Conservation (phyloP, 2,113 vertebrate genomes). For the Octodon degus region DNA sequence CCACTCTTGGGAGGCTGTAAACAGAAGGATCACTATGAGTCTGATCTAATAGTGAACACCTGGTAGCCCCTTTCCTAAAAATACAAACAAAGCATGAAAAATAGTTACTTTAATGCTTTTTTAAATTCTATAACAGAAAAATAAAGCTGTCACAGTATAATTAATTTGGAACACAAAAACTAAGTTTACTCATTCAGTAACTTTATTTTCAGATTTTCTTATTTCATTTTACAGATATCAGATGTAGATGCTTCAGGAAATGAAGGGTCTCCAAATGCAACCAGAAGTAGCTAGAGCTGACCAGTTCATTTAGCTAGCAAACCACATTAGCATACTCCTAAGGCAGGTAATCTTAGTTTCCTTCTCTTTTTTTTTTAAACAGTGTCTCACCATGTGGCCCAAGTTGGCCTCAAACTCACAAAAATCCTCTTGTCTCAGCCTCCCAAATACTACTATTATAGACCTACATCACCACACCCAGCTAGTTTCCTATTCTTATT, state of each 20-base stretch:
- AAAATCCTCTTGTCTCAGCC: not conserved
- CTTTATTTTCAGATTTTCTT: slow-evolving; percentile 52
- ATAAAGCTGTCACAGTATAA: not conserved
- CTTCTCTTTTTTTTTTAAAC: not conserved
- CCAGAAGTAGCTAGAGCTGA: not conserved
- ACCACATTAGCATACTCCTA: not conserved
- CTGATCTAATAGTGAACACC: too few species aligned
- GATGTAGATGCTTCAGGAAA: not conserved
- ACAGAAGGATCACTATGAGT: too few species aligned
- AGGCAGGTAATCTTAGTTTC: not conserved
- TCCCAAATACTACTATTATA: not conserved
- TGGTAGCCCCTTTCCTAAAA: too few species aligned
- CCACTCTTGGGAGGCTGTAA: too few species aligned
- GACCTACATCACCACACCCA: not conserved
- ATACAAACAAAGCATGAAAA: not conserved
- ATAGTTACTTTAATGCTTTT: not conserved
- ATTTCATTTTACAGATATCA: slow-evolving; percentile 24
- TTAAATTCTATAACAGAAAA: slow-evolving; percentile 23
- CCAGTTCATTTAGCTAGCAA: not conserved
- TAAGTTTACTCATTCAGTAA: not conserved
- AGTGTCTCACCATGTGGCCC: not conserved
- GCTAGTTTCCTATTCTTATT: not conserved
- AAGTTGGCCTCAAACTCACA: not conserved
- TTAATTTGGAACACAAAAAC: slow-evolving; percentile 17
- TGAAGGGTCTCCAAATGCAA: not conserved